Evolutionary conservation across 2,113 vertebrate species (phyloP).

Genomic region (Prunella fulvescens): DNA sequence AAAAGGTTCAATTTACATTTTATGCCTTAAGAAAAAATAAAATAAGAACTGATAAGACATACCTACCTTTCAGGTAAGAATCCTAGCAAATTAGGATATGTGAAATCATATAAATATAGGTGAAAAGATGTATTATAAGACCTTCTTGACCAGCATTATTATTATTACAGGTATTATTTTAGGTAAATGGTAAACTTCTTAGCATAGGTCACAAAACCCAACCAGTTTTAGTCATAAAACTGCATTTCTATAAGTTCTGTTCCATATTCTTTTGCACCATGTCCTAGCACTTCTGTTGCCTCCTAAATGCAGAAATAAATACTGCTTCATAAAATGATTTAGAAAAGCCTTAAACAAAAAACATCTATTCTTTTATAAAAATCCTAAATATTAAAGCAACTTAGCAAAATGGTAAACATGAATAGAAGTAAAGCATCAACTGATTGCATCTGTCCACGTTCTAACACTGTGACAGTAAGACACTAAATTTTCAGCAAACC

Average conservation of each 20-base stretch:
- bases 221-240: neutral
- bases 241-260: neutral
- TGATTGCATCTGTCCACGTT: neutral
- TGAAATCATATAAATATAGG: neutral
- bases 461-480: neutral
- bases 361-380: neutral
- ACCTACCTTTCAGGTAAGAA: neutral
- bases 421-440: neutral
- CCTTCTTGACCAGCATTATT: neutral
- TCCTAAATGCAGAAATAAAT: neutral
- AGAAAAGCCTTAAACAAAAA: neutral
- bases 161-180: neutral
- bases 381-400: neutral
- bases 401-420: neutral
- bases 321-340: neutral
- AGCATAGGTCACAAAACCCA: neutral
- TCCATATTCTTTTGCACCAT: neutral
- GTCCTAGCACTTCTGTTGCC: neutral
- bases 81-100: neutral
- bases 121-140: neutral
- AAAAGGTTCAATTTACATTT: neutral
- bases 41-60: neutral
- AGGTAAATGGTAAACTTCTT: neutral
- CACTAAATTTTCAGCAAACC: slow-evolving; percentile 35
- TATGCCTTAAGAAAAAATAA: neutral